Base-by-base conservation (phyloP, 2,113 vertebrate genomes). In the Callionymus lyra region DNA sequence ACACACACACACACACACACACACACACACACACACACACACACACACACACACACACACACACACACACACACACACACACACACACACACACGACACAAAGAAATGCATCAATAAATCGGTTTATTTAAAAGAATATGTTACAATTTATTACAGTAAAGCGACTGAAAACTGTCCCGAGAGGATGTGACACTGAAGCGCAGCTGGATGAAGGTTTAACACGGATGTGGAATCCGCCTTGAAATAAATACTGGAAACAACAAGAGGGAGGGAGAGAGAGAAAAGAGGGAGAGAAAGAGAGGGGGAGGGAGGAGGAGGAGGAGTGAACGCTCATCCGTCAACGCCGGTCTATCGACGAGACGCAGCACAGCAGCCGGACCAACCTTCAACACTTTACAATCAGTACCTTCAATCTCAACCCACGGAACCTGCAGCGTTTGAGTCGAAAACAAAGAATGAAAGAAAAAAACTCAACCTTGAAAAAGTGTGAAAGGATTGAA, bases 101-200 rank as follows among this genome's bases (percentile, higher is more conserved):
- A 33, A 16, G 11, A 46, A 17, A 19, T 66, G 66, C 81, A 81
- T 90, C 88, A 89, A 90, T 91, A 91, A 90, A 91, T 87, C 67
- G 47, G 83, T 91, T 93, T 91, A 93, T 93, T 91, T 91, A 90
- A 91, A 92, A 92, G 85, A 90, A 88, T 92, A 93, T 88, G 86
- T 90, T 92, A 91, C 89, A 91, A 88, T 89, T 91, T 89, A 86
- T 90, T 90, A 90, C 88, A 90, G 83, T 84, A 84, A 84, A 85
- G 82, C 83, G 77, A 86, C 57, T 52, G 52, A 58, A 55, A 41
- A n/a, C 51, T 47, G 50, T 70, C 42, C 48, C 43, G 47, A 52
- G 63, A 58, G 56, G 50, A 31, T 47, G 14, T 51, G 45, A n/a
- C 31, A 48, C 41, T 44, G 34, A 17, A 16, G 47, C 19, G 34